These are phyloP conservation scores for Drosophila mimica DNA, from an alignment of 2,888 invertebrate species.

Conservation along the genomic window DNA sequence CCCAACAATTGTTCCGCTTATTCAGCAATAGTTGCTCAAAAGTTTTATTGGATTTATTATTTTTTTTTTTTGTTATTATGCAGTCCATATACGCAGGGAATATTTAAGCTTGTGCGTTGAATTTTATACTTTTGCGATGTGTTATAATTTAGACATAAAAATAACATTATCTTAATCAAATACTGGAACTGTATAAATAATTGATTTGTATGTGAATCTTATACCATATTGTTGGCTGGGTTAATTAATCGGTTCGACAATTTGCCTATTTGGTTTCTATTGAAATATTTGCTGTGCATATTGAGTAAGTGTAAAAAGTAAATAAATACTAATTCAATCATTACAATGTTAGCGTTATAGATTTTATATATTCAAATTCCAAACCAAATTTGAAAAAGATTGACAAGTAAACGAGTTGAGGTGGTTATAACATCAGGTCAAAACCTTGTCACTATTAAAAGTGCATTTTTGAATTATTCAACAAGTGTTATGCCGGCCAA, in stretches of 20 bases:
- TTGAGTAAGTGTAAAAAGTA: background rate
- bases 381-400: background rate
- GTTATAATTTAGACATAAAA: background rate
- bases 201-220: background rate
- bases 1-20: conserved; percentile 11
- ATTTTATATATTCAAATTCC: background rate
- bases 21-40: conserved; percentile 17
- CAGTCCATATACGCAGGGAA: conserved; percentile 5
- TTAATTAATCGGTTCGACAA: background rate
- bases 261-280: background rate
- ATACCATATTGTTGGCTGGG: background rate
- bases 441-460: conserved; percentile 8
- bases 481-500: conserved; percentile 5
- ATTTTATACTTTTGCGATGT: background rate
- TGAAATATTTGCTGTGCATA: background rate
- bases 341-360: background rate
- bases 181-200: background rate
- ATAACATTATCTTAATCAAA: background rate
- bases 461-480: conserved; percentile 32
- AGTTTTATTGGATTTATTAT: background rate
- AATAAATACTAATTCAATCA: conserved; percentile 9
- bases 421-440: conserved; percentile 13
- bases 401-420: background rate
- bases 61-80: background rate
- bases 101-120: background rate